phyloP scores from a whole-genome alignment of 2,888 invertebrate species.

The Eucera pruinosa region DNA sequence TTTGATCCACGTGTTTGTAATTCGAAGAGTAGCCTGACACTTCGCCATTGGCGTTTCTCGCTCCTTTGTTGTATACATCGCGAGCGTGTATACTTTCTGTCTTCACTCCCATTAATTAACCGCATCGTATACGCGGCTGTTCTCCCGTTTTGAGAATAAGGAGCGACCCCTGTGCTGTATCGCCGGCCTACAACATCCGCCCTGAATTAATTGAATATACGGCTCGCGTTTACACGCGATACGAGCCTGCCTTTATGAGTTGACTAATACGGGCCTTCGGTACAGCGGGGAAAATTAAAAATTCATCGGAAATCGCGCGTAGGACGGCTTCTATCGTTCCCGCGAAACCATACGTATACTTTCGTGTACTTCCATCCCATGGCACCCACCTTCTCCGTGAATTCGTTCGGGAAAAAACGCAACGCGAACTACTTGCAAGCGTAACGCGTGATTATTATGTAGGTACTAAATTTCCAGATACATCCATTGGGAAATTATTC shows the following conservation, averaged over 20 bases:
- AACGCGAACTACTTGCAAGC: not conserved
- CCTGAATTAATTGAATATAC: constrained; percentile 73
- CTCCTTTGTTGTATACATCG: constrained; percentile 45
- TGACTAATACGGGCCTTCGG: constrained; percentile 16
- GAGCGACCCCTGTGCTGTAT: constrained; percentile 63
- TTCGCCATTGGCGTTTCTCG: constrained; percentile 25
- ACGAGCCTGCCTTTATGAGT: constrained; percentile 35
- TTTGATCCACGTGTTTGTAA: constrained; percentile 10
- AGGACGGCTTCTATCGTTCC: constrained; percentile 15
- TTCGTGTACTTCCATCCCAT: constrained; percentile 17
- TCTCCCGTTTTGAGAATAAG: constrained; percentile 71
- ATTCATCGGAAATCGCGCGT: constrained; percentile 42
- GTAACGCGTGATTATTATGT: constrained; percentile 13
- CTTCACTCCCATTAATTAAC: constrained; percentile 69
- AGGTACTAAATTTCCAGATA: not conserved
- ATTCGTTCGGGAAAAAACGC: not conserved
- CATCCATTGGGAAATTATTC: not conserved
- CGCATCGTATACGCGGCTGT: constrained; percentile 56
- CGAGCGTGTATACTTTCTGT: constrained; percentile 48
- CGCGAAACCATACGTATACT: constrained; percentile 24
- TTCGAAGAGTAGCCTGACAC: constrained; percentile 37
- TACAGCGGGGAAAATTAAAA: constrained; percentile 44
- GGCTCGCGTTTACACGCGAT: constrained; percentile 72
- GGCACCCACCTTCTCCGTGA: constrained; percentile 1
- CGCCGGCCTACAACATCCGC: constrained; percentile 72